Evolutionary conservation across 2,797 vertebrate species (phyloP).

Genomic region (Urophycis tenuis): DNA sequence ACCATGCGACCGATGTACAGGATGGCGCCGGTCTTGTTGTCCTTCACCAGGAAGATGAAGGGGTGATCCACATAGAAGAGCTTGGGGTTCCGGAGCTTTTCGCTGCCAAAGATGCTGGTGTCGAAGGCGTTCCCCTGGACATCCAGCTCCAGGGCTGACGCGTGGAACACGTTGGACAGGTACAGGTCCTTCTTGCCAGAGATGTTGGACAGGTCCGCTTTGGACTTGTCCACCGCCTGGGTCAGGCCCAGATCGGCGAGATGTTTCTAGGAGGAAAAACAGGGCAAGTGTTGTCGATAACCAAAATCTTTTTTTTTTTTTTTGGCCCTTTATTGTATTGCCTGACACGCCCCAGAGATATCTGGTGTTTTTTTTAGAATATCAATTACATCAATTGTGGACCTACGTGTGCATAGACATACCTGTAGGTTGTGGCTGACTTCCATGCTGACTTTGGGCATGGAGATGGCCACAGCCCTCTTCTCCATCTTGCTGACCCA

Average conservation of each 20-base stretch:
- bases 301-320: background rate
- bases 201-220: conserved; percentile 94
- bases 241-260: conserved; percentile 87
- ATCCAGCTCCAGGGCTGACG: conserved; percentile 83
- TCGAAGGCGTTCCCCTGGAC: conserved; percentile 84
- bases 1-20: conserved; percentile 92
- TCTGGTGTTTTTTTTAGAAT: background rate
- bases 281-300: conserved; percentile 5
- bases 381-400: background rate
- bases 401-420: background rate
- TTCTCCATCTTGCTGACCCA: conserved; percentile 87
- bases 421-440: conserved; percentile 79
- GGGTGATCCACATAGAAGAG: conserved; percentile 96
- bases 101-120: conserved; percentile 76
- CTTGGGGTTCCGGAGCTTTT: conserved; percentile 84
- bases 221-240: conserved; percentile 90
- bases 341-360: background rate
- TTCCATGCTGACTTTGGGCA: conserved; percentile 80
- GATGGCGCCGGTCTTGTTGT: conserved; percentile 88
- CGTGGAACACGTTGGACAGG: conserved; percentile 87
- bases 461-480: conserved; percentile 83
- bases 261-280: conserved; percentile 76
- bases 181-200: conserved; percentile 98
- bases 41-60: conserved; percentile 93
- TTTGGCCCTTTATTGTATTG: background rate